phyloP scores from a whole-genome alignment of 37 sponge, comb jelly and placozoan genomes.

The Geodia barretti region DNA sequence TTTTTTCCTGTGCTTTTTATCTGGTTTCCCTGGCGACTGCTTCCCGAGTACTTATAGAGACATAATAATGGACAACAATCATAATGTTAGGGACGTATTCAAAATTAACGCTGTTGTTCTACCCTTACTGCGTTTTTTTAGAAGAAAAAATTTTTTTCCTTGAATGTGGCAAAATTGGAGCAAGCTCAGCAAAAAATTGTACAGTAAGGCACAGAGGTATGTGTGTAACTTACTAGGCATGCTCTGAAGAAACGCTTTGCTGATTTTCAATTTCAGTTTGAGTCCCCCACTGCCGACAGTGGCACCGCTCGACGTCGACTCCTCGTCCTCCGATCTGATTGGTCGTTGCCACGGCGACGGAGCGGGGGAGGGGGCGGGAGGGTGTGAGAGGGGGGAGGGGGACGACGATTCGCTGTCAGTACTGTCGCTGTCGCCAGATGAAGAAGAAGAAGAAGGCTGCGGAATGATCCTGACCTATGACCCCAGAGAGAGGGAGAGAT shows the following conservation, averaged over 20 bases:
- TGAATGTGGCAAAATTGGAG: background rate
- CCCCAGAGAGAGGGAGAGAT: too few relatives aligned
- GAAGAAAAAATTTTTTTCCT: too few relatives aligned
- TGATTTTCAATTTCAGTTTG: slow-evolving; percentile 29
- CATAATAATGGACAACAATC: too few relatives aligned
- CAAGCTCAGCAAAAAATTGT: background rate
- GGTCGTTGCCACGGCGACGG: slow-evolving; percentile 2
- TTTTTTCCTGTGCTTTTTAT: background rate
- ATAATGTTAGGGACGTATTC: too few relatives aligned
- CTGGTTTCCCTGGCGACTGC: too few relatives aligned
- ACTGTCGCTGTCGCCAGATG: background rate
- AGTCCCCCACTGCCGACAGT: background rate
- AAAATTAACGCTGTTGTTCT: too few relatives aligned
- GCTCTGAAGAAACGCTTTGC: slow-evolving; percentile 17
- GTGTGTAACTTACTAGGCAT: background rate
- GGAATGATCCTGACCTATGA: slow-evolving; percentile 22
- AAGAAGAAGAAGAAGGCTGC: slow-evolving; percentile 6
- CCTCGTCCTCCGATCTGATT: slow-evolving; percentile 4
- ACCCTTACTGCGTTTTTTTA: too few relatives aligned
- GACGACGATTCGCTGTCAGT: background rate
- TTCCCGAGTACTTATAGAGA: too few relatives aligned
- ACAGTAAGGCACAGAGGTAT: background rate
- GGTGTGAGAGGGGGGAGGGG: background rate
- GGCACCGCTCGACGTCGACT: background rate
- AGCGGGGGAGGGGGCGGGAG: background rate